These are phyloP conservation scores for Taphrorychus bicolor DNA, from an alignment of 2,888 invertebrate genomes.

Conservation along the genomic window DNA sequence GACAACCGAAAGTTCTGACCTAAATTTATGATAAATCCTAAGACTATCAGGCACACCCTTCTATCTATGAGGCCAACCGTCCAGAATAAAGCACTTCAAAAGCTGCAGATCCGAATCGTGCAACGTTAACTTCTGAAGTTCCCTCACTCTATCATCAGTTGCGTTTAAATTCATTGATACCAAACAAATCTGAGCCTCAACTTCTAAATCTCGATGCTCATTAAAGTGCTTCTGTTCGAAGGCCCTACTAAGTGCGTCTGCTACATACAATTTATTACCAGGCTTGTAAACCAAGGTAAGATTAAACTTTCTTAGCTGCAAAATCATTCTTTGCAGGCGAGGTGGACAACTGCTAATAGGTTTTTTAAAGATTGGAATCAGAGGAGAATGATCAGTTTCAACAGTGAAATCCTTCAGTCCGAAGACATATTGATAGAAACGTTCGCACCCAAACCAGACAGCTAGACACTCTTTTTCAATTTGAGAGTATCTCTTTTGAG, in stretches of 20 bases:
- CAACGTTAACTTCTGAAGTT: too few species aligned
- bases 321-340: conserved; percentile 42
- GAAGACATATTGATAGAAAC: too few species aligned
- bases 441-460: too few species aligned
- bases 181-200: too few species aligned
- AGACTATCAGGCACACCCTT: too few species aligned
- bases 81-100: background rate
- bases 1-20: background rate
- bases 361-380: conserved; percentile 43
- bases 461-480: conserved; percentile 49
- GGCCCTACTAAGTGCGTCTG: too few species aligned
- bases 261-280: conserved; percentile 33
- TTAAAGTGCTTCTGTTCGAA: too few species aligned
- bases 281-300: conserved; percentile 37
- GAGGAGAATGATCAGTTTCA: conserved; percentile 50
- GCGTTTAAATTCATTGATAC: too few species aligned
- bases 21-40: background rate
- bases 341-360: too few species aligned
- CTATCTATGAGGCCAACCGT: conserved; percentile 20
- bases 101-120: background rate
- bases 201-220: too few species aligned
- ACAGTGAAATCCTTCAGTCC: too few species aligned
- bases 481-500: conserved; percentile 47
- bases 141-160: too few species aligned
- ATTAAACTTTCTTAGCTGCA: conserved; percentile 33